Percentiles rank a stretch among this genome's conserved stretches.
phyloP scores from a whole-genome alignment of 2,888 invertebrate species.

The Aphidius colemani region DNA sequence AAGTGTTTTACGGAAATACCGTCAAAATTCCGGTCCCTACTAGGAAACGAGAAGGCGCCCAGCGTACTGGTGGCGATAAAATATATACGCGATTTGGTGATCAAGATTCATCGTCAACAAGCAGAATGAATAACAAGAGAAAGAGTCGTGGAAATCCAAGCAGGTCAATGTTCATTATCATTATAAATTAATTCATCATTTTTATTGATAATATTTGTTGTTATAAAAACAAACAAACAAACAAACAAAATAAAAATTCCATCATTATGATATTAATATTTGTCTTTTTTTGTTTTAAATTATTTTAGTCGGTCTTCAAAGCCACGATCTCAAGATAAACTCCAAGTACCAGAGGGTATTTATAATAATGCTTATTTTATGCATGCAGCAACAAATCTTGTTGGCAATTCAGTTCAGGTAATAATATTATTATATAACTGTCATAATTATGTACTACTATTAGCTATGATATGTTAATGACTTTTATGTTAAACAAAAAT shows the following conservation, averaged over 20 bases:
- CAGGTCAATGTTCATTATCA: slow-evolving; percentile 63
- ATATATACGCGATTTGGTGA: slow-evolving; percentile 54
- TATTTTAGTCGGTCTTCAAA: slow-evolving; percentile 67
- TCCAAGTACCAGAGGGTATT: slow-evolving; percentile 77
- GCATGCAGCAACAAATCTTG: slow-evolving; percentile 84
- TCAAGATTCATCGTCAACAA: slow-evolving; percentile 56
- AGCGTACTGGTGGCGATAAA: slow-evolving; percentile 66
- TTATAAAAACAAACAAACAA: no score
- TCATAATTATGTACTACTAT: background rate
- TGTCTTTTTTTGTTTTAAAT: background rate
- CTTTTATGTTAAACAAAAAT: slow-evolving; percentile 19
- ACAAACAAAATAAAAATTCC: no score
- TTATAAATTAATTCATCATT: no score
- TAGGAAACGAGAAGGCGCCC: slow-evolving; percentile 80
- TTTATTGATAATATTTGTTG: no score
- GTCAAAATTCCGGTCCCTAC: slow-evolving; percentile 86
- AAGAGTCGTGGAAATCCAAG: slow-evolving; percentile 81
- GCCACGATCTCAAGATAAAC: slow-evolving; percentile 64
- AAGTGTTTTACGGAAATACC: slow-evolving; percentile 46
- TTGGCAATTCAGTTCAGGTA: slow-evolving; percentile 79
- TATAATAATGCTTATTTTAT: slow-evolving; percentile 89
- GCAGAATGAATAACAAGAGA: slow-evolving; percentile 80
- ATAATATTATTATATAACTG: background rate
- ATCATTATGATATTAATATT: background rate
- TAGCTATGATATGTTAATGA: slow-evolving; percentile 7